A percentile compares a stretch with the other conserved stretches of the same genome.
phyloP scores from a whole-genome alignment of 2,797 vertebrate genomes.

The Valencia hispanica region DNA sequence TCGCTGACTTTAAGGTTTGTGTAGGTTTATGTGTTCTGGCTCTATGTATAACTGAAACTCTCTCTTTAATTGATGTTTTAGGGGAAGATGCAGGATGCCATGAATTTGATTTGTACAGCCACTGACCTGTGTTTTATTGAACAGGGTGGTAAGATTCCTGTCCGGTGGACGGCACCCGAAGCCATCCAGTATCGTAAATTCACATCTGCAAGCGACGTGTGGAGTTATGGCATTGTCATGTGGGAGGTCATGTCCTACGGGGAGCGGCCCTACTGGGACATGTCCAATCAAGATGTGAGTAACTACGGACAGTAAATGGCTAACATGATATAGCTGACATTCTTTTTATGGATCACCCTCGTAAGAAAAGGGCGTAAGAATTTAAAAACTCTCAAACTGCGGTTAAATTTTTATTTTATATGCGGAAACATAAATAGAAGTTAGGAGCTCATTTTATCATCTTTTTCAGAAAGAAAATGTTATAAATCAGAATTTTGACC shows the following conservation, averaged over 20 bases:
- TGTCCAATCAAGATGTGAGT: slow-evolving; percentile 99
- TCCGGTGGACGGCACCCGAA: slow-evolving; percentile 97
- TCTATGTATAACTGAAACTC: slow-evolving; percentile 34
- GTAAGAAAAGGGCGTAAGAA: neutral
- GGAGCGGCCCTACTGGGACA: slow-evolving; percentile 98
- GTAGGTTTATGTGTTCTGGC: neutral
- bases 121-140: slow-evolving; percentile 70
- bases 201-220: slow-evolving; percentile 97
- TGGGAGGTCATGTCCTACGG: slow-evolving; percentile 99
- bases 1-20: neutral
- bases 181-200: slow-evolving; percentile 99
- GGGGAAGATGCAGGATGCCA: slow-evolving; percentile 65
- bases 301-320: slow-evolving; percentile 4
- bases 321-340: neutral
- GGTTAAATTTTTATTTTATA: neutral
- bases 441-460: neutral
- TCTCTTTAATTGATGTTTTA: slow-evolving; percentile 63
- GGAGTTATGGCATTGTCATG: slow-evolving; percentile 99
- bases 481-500: neutral
- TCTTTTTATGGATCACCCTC: neutral
- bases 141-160: slow-evolving; percentile 97
- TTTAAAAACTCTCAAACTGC: neutral
- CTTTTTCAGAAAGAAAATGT: neutral
- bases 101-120: slow-evolving; percentile 66
- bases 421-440: neutral